Evolutionary conservation across 2,797 vertebrate genomes (phyloP).

Genomic region (Momotus momota): DNA sequence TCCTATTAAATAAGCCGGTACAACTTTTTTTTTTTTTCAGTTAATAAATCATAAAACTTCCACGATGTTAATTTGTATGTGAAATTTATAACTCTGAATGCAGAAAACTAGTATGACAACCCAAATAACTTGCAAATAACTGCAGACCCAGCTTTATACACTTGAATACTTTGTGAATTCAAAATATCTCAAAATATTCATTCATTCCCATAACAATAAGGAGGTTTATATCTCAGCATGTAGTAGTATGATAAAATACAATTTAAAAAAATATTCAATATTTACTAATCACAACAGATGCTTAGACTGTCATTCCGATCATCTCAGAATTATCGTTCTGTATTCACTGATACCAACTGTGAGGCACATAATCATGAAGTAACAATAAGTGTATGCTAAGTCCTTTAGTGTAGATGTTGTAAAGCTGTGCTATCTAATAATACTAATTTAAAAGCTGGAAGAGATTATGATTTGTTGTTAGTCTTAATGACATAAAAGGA

Average conservation of each 20-base stretch:
- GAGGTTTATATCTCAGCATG: not conserved
- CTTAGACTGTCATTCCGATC: not conserved
- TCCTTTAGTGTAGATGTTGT: not conserved
- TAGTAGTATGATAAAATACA: not conserved
- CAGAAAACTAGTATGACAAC: not conserved
- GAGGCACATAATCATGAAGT: not conserved
- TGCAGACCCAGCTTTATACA: not conserved
- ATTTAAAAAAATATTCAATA: not conserved
- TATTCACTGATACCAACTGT: not conserved
- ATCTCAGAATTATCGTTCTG: not conserved
- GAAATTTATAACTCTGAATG: not conserved
- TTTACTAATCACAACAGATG: not conserved
- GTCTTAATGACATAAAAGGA: not conserved
- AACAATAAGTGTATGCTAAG: not conserved
- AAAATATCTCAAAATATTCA: not conserved
- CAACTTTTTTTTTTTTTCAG: accelerated
- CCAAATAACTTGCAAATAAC: not conserved
- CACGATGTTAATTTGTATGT: not conserved
- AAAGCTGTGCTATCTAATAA: not conserved
- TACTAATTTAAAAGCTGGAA: not conserved
- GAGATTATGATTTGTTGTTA: not conserved
- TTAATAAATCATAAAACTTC: not conserved
- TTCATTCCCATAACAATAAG: not conserved
- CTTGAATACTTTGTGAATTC: not conserved
- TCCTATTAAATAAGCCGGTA: not conserved